phyloP scores from a whole-genome alignment of 2,797 vertebrate species.

The Anas flavirostris region DNA sequence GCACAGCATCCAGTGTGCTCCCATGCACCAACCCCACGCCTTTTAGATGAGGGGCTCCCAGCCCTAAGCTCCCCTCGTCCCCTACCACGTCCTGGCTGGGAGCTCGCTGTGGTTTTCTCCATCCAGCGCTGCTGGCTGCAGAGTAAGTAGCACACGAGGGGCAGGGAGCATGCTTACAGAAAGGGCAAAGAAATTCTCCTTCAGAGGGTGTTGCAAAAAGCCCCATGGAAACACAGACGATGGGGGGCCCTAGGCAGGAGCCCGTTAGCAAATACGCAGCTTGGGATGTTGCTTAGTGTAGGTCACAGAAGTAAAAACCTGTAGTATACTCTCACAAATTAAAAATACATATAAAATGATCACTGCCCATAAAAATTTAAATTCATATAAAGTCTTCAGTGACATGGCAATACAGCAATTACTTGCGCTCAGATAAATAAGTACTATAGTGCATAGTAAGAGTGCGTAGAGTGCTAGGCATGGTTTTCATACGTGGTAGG shows the following conservation, averaged over 20 bases:
- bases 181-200: neutral
- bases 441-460: neutral
- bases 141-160: neutral
- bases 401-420: neutral
- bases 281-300: accelerated
- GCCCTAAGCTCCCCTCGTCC: no score
- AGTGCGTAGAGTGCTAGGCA: accelerated
- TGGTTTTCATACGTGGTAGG: accelerated
- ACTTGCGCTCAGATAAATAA: accelerated
- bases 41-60: no score
- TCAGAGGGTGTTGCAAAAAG: accelerated
- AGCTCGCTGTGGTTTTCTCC: accelerated
- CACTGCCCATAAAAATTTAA: constrained; percentile 49
- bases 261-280: accelerated
- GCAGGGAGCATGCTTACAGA: neutral
- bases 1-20: neutral
- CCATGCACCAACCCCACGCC: no score
- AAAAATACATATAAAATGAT: constrained; percentile 59
- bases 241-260: neutral
- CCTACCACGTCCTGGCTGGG: no score
- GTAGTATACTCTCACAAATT: neutral
- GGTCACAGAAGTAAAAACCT: neutral
- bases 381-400: neutral
- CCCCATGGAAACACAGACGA: accelerated
- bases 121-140: no score